phyloP scores from a whole-genome alignment of 2,888 invertebrate species.

The Archaeoteleia sp. region DNA sequence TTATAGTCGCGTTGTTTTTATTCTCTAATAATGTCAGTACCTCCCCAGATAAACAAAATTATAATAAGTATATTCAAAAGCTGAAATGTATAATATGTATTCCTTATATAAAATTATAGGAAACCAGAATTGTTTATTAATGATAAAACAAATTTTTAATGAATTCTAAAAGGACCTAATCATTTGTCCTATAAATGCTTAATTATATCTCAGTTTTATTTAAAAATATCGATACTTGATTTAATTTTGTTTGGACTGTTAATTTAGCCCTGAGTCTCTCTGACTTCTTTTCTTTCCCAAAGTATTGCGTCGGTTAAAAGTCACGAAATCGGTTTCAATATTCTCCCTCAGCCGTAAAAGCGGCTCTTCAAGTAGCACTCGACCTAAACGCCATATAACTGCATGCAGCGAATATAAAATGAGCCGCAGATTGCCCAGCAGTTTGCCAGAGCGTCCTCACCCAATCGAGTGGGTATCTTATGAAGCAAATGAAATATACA shows the following conservation, averaged over 20 bases:
- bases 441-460: constrained; percentile 22
- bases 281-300: constrained; percentile 12
- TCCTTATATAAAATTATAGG: too few relatives aligned
- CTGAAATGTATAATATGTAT: too few relatives aligned
- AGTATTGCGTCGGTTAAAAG: constrained; percentile 26
- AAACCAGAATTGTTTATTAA: too few relatives aligned
- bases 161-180: too few relatives aligned
- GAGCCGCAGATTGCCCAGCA: constrained; percentile 28
- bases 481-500: constrained; percentile 26
- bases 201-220: too few relatives aligned
- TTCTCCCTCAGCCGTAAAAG: constrained; percentile 35
- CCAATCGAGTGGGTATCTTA: constrained; percentile 18
- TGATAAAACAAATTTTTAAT: too few relatives aligned
- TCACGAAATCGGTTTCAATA: constrained; percentile 34
- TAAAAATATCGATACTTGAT: too few relatives aligned
- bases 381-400: constrained; percentile 39
- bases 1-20: too few relatives aligned
- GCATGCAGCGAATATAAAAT: constrained; percentile 44
- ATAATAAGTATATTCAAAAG: too few relatives aligned
- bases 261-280: constrained; percentile 18
- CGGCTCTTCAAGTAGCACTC: constrained; percentile 34
- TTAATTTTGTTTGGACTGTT: constrained; percentile 2
- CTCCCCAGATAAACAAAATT: too few relatives aligned
- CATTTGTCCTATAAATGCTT: constrained; percentile 9
- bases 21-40: too few relatives aligned